These are phyloP conservation scores for Falco naumanni DNA, from an alignment of 2,797 vertebrate genomes.

Conservation along the genomic window DNA sequence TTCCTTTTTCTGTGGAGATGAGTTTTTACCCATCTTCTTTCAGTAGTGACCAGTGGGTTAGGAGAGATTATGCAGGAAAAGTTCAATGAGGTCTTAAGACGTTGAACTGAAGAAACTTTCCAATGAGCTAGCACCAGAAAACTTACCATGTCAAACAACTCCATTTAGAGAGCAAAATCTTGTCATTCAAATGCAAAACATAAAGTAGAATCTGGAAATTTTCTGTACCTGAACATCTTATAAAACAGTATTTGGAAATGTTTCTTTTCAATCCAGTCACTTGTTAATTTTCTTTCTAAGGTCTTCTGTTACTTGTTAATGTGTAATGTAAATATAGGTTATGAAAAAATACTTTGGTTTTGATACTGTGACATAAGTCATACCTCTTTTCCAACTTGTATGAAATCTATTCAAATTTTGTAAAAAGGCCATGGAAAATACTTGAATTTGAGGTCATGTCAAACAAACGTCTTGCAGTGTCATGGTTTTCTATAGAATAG, in stretches of 20 bases:
- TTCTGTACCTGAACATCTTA: background rate
- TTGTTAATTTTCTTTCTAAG: background rate
- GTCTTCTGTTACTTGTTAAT: background rate
- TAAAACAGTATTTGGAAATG: background rate
- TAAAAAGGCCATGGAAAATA: background rate
- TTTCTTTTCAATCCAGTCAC: background rate
- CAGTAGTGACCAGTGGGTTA: background rate
- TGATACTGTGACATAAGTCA: background rate
- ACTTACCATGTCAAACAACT: background rate
- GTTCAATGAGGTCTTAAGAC: background rate
- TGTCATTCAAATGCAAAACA: background rate
- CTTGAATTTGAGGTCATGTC: background rate
- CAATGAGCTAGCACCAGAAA: background rate
- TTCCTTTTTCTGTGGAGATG: background rate
- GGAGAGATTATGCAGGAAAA: background rate
- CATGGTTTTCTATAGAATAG: background rate
- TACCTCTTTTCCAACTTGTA: background rate
- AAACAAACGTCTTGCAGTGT: background rate
- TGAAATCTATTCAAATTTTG: background rate
- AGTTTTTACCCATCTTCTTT: background rate
- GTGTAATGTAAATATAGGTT: background rate
- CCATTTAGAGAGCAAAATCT: background rate
- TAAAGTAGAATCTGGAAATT: background rate
- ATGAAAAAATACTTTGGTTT: background rate
- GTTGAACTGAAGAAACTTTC: background rate